A percentile compares a stretch with the other conserved stretches of the same genome.
These are phyloP conservation scores for Euphysa ruthae DNA, from an alignment of 30 jellyfish, hydroid and myxozoan species.

Conservation along the genomic window DNA sequence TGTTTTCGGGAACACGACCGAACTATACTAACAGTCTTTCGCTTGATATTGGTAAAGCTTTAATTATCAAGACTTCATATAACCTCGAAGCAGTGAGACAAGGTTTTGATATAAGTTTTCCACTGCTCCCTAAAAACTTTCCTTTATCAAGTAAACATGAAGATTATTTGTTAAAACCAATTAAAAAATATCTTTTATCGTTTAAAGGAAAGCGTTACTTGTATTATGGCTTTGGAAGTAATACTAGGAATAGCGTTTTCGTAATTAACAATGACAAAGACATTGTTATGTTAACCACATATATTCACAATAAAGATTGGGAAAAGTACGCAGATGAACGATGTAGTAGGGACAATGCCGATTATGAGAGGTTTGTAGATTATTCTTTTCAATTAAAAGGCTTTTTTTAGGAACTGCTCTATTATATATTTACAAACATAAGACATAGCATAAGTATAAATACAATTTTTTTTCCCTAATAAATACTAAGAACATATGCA, in stretches of 20 bases:
- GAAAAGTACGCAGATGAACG: conserved; percentile 44
- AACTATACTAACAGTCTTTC: conserved; percentile 44
- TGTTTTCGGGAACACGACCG: conserved; percentile 89
- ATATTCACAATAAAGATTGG: conserved; percentile 80
- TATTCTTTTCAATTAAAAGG: too few species aligned
- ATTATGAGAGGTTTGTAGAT: conserved; percentile 53
- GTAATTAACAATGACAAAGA: conserved; percentile 53
- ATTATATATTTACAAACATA: too few species aligned
- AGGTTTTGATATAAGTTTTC: conserved; percentile 64
- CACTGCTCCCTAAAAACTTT: conserved; percentile 50
- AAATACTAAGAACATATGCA: too few species aligned
- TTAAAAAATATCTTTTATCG: conserved; percentile 42
- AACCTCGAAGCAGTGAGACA: conserved; percentile 39
- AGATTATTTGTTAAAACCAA: conserved; percentile 40
- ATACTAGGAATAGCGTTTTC: conserved; percentile 55
- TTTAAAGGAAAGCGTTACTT: conserved; percentile 86
- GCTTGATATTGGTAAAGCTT: conserved; percentile 61
- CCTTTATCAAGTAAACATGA: conserved; percentile 23
- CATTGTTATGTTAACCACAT: conserved; percentile 63
- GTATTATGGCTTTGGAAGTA: conserved; percentile 82
- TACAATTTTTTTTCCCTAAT: too few species aligned
- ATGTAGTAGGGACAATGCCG: conserved; percentile 50
- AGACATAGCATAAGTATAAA: too few species aligned
- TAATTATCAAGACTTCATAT: conserved; percentile 70
- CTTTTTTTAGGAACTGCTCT: too few species aligned